phyloP scores from a whole-genome alignment of 2,888 invertebrate species.

The Caenorhabditis imperialis region DNA sequence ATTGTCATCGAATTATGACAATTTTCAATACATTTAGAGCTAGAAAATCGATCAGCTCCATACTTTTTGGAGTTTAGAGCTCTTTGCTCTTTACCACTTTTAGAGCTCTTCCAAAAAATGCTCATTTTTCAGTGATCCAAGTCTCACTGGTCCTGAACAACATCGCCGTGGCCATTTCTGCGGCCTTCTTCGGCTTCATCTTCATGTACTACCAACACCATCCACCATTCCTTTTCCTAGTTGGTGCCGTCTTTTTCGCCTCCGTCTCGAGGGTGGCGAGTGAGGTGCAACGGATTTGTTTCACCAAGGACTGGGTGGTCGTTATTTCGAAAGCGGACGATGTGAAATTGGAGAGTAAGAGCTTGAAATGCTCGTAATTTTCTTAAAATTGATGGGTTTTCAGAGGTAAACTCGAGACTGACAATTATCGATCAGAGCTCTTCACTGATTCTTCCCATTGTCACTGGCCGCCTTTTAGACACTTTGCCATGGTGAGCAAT shows the following conservation, averaged over 20 bases:
- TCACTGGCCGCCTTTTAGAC: slow-evolving; percentile 62
- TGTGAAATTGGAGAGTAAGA: slow-evolving; percentile 57
- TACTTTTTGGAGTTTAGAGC: too few relatives aligned
- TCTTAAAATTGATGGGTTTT: slow-evolving; percentile 15
- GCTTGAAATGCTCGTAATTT: too few relatives aligned
- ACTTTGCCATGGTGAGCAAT: slow-evolving; percentile 12
- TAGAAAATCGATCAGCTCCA: too few relatives aligned
- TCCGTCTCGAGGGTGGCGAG: slow-evolving; percentile 64
- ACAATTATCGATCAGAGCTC: slow-evolving; percentile 67
- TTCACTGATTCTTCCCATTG: slow-evolving; percentile 62
- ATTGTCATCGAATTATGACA: too few relatives aligned
- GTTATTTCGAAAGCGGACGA: slow-evolving; percentile 59
- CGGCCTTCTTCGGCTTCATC: slow-evolving; percentile 41
- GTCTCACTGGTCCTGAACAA: slow-evolving; percentile 62
- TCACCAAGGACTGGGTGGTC: slow-evolving; percentile 75
- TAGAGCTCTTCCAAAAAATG: too few relatives aligned
- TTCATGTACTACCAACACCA: background rate
- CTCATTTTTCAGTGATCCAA: slow-evolving; percentile 47
- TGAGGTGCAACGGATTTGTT: slow-evolving; percentile 72
- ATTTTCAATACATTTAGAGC: too few relatives aligned
- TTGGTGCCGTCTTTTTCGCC: slow-evolving; percentile 48
- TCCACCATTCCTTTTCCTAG: slow-evolving; percentile 3
- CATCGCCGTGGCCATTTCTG: slow-evolving; percentile 63
- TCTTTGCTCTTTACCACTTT: too few relatives aligned
- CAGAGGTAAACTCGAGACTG: slow-evolving; percentile 67